Base-by-base conservation (phyloP, 2,113 vertebrate genomes). In the Orycteropus afer region DNA sequence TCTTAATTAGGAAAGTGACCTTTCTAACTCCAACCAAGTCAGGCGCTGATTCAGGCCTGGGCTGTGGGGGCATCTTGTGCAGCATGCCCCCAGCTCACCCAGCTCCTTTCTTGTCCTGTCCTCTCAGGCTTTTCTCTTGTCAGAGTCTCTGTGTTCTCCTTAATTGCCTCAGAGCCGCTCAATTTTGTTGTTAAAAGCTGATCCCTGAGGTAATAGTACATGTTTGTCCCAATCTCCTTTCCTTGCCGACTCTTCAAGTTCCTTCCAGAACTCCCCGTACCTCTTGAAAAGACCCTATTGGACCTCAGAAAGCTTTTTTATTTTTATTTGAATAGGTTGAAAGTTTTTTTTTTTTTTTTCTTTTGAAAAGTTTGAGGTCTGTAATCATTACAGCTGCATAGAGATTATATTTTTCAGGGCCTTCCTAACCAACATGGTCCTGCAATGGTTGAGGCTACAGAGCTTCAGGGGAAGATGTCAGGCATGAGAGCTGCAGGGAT, bases 231-330 rank as follows among this genome's bases (percentile, higher is more conserved):
- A 27, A 47, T 82, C 78, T 88, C 67, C 57, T 91, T 82, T 20
- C 82, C 67, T 78, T 34, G 77, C 25, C 42, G 20, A 77, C 81
- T 95, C 94, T 97, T 92, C 95, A 93, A 42, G 67, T 92, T 40
- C 59, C 94, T 96, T 83, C 73, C 95, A 96, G 97, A 80, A 94
- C 93, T 93, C 73, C 92, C 79, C 13, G 97, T 97, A 82, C 96
- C 95, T 97, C 97, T 97, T 92, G 90, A 97, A 67, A 91, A 87
- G 55, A 94, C 61, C 93, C 94, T 69, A 57, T 0, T 77, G 89
- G 94, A 37, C 87, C 87, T 90, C 77, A 32, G 61, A 90, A 78
- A 95, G 91, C 79, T 91, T 95, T 87, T 91, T 77, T 45, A 9
- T 65, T 93, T 96, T 91, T 73, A 90, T 86, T 86, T 89, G 86